phyloP scores from a whole-genome alignment of 2,797 vertebrate genomes.

The Cryptoblepharus egeriae region DNA sequence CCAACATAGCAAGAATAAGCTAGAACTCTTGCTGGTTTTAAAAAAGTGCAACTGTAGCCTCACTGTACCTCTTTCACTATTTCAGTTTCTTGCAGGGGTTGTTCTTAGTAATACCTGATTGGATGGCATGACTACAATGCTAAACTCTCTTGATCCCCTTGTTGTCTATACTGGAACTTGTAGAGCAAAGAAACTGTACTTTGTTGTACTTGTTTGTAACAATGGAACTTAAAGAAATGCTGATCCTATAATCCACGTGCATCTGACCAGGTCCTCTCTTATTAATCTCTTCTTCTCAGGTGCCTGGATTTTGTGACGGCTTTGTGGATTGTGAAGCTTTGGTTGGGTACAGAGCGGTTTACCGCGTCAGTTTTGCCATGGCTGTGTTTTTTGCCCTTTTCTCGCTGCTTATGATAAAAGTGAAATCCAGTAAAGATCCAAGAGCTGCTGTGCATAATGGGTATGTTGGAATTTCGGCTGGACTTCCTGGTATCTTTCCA shows the following conservation, averaged over 20 bases:
- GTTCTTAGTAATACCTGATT: no score
- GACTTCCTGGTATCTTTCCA: background rate
- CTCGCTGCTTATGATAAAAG: conserved; percentile 84
- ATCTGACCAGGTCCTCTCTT: background rate
- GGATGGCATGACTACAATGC: no score
- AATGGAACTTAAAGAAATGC: background rate
- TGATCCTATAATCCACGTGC: background rate
- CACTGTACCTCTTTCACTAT: background rate
- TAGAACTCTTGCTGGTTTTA: background rate
- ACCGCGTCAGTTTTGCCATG: conserved; percentile 91
- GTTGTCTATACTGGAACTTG: no score
- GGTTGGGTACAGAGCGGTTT: conserved; percentile 92
- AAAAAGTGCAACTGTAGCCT: background rate
- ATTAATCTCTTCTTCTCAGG: conserved; percentile 74
- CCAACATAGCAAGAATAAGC: background rate
- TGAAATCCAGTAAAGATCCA: conserved; percentile 88
- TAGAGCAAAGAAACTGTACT: background rate
- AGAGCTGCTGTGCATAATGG: conserved; percentile 91
- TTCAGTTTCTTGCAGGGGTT: background rate
- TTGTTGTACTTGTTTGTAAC: background rate
- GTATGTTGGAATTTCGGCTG: conserved; percentile 72
- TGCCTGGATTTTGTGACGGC: conserved; percentile 91
- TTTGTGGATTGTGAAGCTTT: conserved; percentile 85
- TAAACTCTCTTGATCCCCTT: no score
- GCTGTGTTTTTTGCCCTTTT: conserved; percentile 88